These are phyloP conservation scores for Alcedo atthis DNA, from an alignment of 2,797 vertebrate genomes.

Conservation along the genomic window DNA sequence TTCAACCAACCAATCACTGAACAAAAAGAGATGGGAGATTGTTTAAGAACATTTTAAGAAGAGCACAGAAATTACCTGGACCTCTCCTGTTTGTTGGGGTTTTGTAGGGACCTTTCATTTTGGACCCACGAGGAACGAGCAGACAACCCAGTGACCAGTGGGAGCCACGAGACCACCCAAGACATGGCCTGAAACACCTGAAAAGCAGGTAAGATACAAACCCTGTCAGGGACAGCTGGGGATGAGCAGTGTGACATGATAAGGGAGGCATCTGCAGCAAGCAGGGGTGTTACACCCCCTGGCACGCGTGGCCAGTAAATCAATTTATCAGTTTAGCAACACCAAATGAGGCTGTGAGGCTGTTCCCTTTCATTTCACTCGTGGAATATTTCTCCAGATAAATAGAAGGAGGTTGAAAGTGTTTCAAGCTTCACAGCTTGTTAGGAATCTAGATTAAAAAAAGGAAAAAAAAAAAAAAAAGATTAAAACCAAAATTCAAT, in stretches of 20 bases:
- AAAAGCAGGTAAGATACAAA: too few species aligned
- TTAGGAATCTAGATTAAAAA: background rate
- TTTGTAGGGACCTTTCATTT: fast-evolving
- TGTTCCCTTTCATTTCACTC: background rate
- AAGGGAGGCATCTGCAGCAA: too few species aligned
- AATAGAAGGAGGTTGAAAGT: background rate
- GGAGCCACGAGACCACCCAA: background rate
- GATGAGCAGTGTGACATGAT: too few species aligned
- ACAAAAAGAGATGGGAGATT: too few species aligned
- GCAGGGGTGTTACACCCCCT: too few species aligned
- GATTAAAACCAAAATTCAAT: too few species aligned
- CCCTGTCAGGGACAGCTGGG: too few species aligned
- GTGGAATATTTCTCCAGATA: background rate
- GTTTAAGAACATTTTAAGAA: background rate
- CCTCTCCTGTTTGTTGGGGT: background rate
- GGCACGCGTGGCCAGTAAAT: background rate
- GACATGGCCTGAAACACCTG: too few species aligned
- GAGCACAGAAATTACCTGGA: background rate
- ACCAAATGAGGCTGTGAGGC: background rate
- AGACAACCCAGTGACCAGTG: too few species aligned
- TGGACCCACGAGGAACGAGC: fast-evolving
- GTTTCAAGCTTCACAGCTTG: background rate
- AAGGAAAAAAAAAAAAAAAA: background rate
- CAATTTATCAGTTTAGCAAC: background rate
- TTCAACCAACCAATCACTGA: too few species aligned